phyloP scores from a whole-genome alignment of 1,140 invertebrate genomes.

The Littorina saxatilis region DNA sequence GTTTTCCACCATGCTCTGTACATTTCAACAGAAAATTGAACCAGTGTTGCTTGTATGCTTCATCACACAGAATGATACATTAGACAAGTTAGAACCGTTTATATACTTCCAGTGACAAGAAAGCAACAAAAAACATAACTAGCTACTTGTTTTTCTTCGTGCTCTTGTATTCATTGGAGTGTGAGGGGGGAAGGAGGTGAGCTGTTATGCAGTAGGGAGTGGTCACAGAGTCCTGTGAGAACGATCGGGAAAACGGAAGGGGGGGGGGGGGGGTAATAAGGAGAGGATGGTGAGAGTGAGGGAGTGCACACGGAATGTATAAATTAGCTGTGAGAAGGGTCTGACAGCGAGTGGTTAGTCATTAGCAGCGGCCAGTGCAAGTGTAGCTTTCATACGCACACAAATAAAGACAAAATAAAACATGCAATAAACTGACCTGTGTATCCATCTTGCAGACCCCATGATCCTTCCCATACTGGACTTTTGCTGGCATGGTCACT shows the following conservation, averaged over 20 bases:
- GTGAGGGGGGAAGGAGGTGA: no score
- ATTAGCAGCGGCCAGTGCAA: no score
- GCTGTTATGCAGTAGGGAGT: no score
- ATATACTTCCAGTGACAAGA: background rate
- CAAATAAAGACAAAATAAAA: no score
- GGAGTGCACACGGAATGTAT: background rate
- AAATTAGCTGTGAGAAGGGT: background rate
- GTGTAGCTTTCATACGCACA: no score
- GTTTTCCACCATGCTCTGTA: constrained; percentile 68
- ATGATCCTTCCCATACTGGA: constrained; percentile 73
- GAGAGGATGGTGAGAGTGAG: background rate
- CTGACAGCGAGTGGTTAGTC: background rate
- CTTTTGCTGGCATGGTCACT: constrained; percentile 68
- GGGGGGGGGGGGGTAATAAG: background rate
- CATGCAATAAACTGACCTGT: constrained; percentile 62
- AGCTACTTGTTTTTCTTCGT: no score
- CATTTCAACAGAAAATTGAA: no score
- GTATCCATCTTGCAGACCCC: constrained; percentile 73
- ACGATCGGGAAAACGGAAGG: background rate
- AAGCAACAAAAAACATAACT: background rate
- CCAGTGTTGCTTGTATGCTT: background rate
- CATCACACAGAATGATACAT: background rate
- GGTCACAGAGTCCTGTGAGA: no score
- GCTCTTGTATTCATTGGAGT: no score
- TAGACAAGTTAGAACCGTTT: background rate